These are phyloP conservation scores for Coptotermes formosanus DNA, from an alignment of 1,140 invertebrate species.

Conservation along the genomic window DNA sequence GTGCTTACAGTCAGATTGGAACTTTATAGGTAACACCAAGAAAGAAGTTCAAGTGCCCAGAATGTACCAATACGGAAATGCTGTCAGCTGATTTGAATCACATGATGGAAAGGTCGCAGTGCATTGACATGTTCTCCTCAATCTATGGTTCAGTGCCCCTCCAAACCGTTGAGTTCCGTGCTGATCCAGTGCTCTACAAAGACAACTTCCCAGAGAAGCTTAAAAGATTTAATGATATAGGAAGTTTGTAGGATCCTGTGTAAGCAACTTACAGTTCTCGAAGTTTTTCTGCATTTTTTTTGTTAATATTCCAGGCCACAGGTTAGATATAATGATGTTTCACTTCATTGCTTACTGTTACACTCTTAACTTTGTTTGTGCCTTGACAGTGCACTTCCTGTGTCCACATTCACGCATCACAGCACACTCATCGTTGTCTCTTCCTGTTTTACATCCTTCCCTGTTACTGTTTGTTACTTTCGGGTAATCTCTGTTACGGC, in stretches of 20 bases:
- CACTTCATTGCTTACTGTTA: no score
- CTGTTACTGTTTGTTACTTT: no score
- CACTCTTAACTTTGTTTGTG: no score
- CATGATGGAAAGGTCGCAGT: constrained; percentile 90
- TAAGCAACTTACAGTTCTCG: background rate
- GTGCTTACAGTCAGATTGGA: no score
- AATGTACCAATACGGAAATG: constrained; percentile 93
- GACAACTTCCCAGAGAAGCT: constrained; percentile 84
- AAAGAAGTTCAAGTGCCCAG: constrained; percentile 98
- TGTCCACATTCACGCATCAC: no score
- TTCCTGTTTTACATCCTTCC: no score
- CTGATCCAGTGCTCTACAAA: constrained; percentile 91
- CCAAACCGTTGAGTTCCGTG: constrained; percentile 85
- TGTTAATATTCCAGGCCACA: background rate
- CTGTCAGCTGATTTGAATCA: constrained; percentile 88
- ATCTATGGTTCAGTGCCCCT: constrained; percentile 88
- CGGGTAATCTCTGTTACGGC: no score
- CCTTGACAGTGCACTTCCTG: no score
- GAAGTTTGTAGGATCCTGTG: constrained; percentile 67
- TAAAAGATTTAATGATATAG: constrained; percentile 88
- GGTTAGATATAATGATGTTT: background rate
- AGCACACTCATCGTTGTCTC: no score
- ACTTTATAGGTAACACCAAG: constrained; percentile 79
- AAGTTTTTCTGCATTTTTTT: background rate
- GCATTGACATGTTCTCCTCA: constrained; percentile 82